Evolutionary conservation across 2,113 vertebrate genomes (phyloP), one percentile per base, ranked within the genome.

Genomic region (Laticauda laticaudata): DNA sequence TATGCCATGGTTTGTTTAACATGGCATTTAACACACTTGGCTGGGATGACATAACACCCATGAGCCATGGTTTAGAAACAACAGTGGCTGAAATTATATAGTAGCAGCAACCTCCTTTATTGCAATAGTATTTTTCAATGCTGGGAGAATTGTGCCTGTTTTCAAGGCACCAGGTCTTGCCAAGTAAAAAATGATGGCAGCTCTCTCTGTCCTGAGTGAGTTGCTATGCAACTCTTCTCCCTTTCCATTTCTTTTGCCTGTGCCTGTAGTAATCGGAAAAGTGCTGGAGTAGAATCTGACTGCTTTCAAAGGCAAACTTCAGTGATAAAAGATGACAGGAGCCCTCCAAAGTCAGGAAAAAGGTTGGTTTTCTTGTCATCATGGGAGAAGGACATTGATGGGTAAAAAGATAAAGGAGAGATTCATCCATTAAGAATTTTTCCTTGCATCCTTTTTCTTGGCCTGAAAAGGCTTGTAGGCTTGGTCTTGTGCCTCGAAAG

Each of bases 351-450:
- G 21, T 53, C 6, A 86, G 75, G 53, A 85, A 56, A n/a, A 23
- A 15, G 20, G 5, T 43, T 26, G 53, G 8, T 89, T 57, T 91
- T 81, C 64, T 11, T 24, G 51, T n/a, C 51, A 55, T 12, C 14
- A 23, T 90, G n/a, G n/a, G 69, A 85, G 15, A 57, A 91, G 57
- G 53, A 5, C 12, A 57, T 26, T 86, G 34, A 86, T 14, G 69
- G 57, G 91, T 94, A 89, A 45, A 81, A 21, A 81, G 3, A 59
- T 29, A 89, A 26, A 39, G 8, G 39, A 57, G 88, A 95, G 93
- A 94, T 15, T 81, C 18, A 81, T 8, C 34, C 7, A 2, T 39
- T 21, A 81, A 81, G 34, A 39, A 39, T 34, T 29, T 90, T 81
- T 85, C 24, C 34, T 86, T 56, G 75, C 53, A 86, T 86, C 23